These are phyloP conservation scores for Electrophaes corylata DNA, from an alignment of 2,888 invertebrate species.

Conservation along the genomic window DNA sequence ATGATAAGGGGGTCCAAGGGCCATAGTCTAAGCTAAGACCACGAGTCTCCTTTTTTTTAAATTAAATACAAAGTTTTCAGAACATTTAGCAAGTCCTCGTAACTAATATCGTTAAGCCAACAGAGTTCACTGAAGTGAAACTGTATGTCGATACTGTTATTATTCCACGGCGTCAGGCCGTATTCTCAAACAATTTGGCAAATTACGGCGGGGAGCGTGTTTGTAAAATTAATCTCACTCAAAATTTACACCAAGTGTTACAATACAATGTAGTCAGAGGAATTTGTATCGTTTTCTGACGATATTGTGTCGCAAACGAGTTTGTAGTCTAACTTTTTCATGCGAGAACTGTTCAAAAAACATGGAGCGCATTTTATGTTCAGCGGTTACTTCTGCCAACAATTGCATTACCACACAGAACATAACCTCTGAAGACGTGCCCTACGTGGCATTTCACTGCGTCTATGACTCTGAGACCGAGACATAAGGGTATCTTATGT, in stretches of 20 bases:
- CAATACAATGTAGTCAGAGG: neutral
- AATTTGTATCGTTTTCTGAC: neutral
- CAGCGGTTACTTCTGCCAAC: too few relatives aligned
- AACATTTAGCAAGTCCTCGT: neutral
- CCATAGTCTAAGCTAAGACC: too few relatives aligned
- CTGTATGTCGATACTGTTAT: neutral
- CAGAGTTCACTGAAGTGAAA: neutral
- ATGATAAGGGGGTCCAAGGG: too few relatives aligned
- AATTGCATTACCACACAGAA: too few relatives aligned
- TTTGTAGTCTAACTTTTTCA: neutral
- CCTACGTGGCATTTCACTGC: too few relatives aligned
- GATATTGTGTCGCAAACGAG: neutral
- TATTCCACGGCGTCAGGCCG: neutral
- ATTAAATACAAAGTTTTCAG: too few relatives aligned
- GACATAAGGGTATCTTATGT: too few relatives aligned
- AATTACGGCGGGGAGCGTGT: constrained; percentile 11
- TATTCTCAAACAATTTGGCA: constrained; percentile 20
- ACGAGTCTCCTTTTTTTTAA: too few relatives aligned
- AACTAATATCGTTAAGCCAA: neutral
- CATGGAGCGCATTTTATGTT: too few relatives aligned
- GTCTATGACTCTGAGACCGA: too few relatives aligned
- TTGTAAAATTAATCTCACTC: constrained; percentile 26
- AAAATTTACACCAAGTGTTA: constrained; percentile 3
- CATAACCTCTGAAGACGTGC: too few relatives aligned
- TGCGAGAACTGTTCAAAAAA: too few relatives aligned